Percentiles rank a stretch among this genome's conserved stretches.
These are phyloP conservation scores for Lasiommata megera DNA, from an alignment of 2,888 invertebrate genomes.

Conservation along the genomic window DNA sequence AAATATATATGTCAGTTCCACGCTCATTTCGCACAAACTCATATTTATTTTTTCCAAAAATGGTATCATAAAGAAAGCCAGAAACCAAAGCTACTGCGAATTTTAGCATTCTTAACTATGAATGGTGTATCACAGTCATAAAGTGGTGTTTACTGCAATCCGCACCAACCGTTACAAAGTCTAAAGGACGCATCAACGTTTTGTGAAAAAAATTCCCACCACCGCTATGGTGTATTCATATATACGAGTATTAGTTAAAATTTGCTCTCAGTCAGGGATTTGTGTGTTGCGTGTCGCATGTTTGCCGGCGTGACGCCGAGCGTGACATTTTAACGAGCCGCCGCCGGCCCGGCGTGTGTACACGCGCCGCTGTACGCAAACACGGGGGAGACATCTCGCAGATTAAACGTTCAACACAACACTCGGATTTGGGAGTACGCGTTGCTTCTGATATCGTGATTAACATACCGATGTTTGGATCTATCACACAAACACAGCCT, in stretches of 20 bases:
- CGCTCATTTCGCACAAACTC: too few relatives aligned
- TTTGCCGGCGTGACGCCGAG: slow-evolving; percentile 39
- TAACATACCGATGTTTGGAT: not conserved
- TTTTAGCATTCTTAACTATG: too few relatives aligned
- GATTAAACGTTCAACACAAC: slow-evolving; percentile 45
- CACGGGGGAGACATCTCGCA: slow-evolving; percentile 50
- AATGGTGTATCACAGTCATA: too few relatives aligned
- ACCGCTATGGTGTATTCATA: not conserved
- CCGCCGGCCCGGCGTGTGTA: slow-evolving; percentile 20
- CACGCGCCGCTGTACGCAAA: slow-evolving; percentile 31
- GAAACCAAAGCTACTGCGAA: too few relatives aligned
- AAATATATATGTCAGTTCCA: too few relatives aligned
- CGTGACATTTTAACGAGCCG: slow-evolving; percentile 65
- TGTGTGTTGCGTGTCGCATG: slow-evolving; percentile 29
- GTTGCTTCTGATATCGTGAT: not conserved
- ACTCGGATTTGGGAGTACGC: not conserved
- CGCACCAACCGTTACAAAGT: too few relatives aligned
- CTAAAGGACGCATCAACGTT: too few relatives aligned
- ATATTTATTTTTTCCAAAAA: too few relatives aligned
- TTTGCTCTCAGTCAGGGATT: slow-evolving; percentile 16
- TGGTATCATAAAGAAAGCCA: too few relatives aligned
- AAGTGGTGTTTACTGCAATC: too few relatives aligned
- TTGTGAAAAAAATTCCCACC: too few relatives aligned
- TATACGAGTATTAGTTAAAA: not conserved
- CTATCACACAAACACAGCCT: too few relatives aligned